phyloP scores from a whole-genome alignment of 2,888 invertebrate species.

The Pediacus dermestoides region DNA sequence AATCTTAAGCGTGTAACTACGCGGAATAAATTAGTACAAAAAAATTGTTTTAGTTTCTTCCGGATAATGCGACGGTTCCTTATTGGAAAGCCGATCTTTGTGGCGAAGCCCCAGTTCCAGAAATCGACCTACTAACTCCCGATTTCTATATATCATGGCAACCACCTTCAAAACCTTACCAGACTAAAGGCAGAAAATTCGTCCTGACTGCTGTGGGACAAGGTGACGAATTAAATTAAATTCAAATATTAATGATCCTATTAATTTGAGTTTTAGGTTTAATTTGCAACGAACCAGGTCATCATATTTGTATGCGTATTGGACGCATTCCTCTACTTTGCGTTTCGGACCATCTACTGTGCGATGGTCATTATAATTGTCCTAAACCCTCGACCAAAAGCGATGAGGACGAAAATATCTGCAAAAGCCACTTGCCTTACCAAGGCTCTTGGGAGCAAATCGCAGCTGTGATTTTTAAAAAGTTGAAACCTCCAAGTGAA shows the following conservation, averaged over 20 bases:
- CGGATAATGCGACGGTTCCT: conserved; percentile 33
- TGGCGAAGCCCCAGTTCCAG: conserved; percentile 29
- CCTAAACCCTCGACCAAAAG: conserved; percentile 57
- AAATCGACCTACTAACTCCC: conserved; percentile 36
- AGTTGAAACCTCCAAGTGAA: conserved; percentile 29
- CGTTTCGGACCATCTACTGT: conserved; percentile 62
- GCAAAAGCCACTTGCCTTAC: conserved; percentile 28
- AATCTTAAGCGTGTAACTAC: not conserved
- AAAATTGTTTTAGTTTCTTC: conserved; percentile 32
- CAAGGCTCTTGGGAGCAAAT: conserved; percentile 35
- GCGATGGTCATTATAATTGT: conserved; percentile 66
- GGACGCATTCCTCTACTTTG: conserved; percentile 52
- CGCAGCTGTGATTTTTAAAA: conserved; percentile 34
- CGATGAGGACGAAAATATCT: conserved; percentile 44
- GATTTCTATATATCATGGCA: conserved; percentile 38
- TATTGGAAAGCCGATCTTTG: conserved; percentile 42
- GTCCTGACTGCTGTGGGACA: conserved; percentile 41
- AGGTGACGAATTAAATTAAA: conserved; percentile 28
- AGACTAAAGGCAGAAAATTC: conserved; percentile 31
- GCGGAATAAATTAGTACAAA: not conserved
- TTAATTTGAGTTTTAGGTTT: conserved; percentile 23
- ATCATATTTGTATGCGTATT: conserved; percentile 42
- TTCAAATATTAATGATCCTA: not conserved
- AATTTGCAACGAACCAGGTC: conserved; percentile 33
- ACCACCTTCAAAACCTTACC: conserved; percentile 31